Base-by-base conservation (phyloP, 2,797 vertebrate genomes). In the Heterohyrax brucei region DNA sequence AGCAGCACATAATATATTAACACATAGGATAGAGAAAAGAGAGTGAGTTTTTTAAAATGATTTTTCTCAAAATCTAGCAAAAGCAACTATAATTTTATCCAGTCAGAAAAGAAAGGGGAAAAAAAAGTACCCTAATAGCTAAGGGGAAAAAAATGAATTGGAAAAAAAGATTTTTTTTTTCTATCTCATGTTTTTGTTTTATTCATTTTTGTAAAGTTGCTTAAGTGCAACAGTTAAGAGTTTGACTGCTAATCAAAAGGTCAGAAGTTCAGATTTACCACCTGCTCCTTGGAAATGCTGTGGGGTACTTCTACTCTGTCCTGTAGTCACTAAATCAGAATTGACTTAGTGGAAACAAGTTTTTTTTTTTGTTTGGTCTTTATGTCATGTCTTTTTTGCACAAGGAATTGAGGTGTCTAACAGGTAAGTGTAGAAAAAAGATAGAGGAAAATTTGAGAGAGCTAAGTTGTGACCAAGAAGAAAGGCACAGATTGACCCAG, bases 1-100 rank as follows among this genome's bases (percentile, higher is more conserved):
- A 66, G 22, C 10, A 76, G 28, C 18, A 92, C 6, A 26, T 39
- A 73, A 50, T 95, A 77, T 86, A 84, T 59, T 87, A 30, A 87
- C 18, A 80, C 22, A 48, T 2, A 87, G 81, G 8, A 10, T n/a
- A 9, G 10, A 92, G 5, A 87, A 95, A 91, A 82, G 33, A 73
- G 46, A 92, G 50, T 28, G 76, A 72, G 86, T 76, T 95, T 86
- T 89, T 26, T 68, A 90, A 68, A 76, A 95, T 72, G 9, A 50
- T 68, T 92, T 96, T 91, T 89, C 56, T 76, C 76, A 56, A 82
- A 73, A 33, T 59, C 77, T 92, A 6, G 24, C 24, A 95, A 79
- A 96, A 77, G 48, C 77, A 91, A 93, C 86, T 59, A 46, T 10
- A 33, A 87, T 88, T 91, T 95, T 90, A 61, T 94, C 92, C 26